phyloP scores from a whole-genome alignment of 2,888 invertebrate species.

The Hydrotaea diabolus region DNA sequence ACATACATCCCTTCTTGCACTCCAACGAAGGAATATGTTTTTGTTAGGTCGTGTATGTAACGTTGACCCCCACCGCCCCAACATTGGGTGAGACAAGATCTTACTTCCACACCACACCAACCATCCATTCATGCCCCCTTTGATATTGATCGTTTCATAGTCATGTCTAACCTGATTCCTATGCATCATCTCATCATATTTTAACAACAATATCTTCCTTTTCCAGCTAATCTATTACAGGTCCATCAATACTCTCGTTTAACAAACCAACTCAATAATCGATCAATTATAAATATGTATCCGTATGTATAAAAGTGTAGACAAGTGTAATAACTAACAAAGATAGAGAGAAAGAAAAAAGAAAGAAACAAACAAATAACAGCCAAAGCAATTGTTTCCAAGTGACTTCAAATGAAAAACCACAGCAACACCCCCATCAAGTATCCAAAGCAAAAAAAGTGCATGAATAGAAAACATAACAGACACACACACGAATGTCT shows the following conservation, averaged over 20 bases:
- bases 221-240: constrained; percentile 78
- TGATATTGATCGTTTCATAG: neutral
- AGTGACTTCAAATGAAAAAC: constrained; percentile 40
- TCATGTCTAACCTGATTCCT: constrained; percentile 14
- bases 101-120: too few relatives aligned
- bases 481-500: constrained; percentile 32
- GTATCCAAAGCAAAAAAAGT: constrained; percentile 69
- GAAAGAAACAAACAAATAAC: constrained; percentile 34
- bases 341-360: too few relatives aligned
- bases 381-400: constrained; percentile 45
- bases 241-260: constrained; percentile 61
- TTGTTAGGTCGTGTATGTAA: neutral
- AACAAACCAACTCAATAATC: constrained; percentile 41
- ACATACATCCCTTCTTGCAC: neutral
- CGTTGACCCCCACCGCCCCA: neutral
- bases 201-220: constrained; percentile 63
- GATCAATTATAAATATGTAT: constrained; percentile 32
- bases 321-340: constrained; percentile 51
- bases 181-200: constrained; percentile 59
- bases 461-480: constrained; percentile 64
- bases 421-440: constrained; percentile 48
- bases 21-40: neutral
- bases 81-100: too few relatives aligned
- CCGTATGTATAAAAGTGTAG: constrained; percentile 21
- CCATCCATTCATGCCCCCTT: too few relatives aligned